Conservation (phyloP, 2,888 invertebrate genomes). For the Drosophila pseudotalamancana region DNA sequence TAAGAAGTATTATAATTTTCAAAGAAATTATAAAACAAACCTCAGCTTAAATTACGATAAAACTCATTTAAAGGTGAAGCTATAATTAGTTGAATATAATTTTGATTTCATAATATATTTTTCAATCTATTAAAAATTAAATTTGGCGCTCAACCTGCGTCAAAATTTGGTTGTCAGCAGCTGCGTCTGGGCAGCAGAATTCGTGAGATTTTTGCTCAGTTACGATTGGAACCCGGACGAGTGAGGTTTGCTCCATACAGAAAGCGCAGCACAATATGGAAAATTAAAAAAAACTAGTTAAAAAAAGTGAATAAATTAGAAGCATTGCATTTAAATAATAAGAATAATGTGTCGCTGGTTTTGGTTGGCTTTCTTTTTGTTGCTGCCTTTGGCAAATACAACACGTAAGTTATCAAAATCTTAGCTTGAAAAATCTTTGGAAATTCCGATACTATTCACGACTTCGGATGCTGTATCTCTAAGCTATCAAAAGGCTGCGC, state of each 20-base stretch:
- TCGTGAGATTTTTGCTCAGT: conserved; percentile 43
- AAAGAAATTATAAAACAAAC: too few species aligned
- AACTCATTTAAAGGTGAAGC: too few species aligned
- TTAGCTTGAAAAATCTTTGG: conserved; percentile 33
- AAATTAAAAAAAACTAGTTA: not conserved
- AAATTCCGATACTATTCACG: conserved; percentile 63
- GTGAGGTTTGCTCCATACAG: conserved; percentile 32
- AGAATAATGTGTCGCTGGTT: conserved; percentile 61
- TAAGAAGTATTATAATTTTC: too few species aligned
- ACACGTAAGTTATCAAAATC: conserved; percentile 67
- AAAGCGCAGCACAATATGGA: conserved; percentile 19
- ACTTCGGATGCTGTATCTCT: conserved; percentile 60
- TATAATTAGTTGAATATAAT: too few species aligned
- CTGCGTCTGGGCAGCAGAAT: not conserved
- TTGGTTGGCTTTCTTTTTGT: conserved; percentile 56
- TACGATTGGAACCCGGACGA: conserved; percentile 24
- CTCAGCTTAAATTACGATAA: too few species aligned
- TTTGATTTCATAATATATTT: not conserved
- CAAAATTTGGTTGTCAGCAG: not conserved
- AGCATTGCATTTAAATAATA: conserved; percentile 5
- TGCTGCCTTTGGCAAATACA: conserved; percentile 63
- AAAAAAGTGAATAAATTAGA: conserved; percentile 1
- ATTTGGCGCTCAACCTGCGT: not conserved
- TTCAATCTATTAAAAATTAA: too few species aligned
- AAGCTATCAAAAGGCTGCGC: conserved; percentile 54